Evolutionary conservation across 2,113 vertebrate genomes (phyloP).

Genomic region (Notothenia rossii): DNA sequence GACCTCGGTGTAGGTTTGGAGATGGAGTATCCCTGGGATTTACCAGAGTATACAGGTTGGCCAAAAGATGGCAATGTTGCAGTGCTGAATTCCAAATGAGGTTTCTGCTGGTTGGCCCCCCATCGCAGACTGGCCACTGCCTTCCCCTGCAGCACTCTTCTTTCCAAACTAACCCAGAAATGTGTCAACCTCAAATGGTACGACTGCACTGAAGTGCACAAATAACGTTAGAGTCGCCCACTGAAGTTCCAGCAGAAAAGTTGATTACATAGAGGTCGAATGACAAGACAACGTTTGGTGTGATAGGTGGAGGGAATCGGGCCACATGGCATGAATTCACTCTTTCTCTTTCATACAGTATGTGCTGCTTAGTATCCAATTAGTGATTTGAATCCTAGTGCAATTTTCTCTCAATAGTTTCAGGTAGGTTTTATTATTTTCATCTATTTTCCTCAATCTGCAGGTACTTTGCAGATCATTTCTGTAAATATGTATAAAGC

Average conservation of each 20-base stretch:
- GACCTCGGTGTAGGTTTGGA: constrained; percentile 36
- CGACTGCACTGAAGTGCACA: constrained; percentile 58
- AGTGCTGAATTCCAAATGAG: constrained; percentile 86
- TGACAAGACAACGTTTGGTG: constrained; percentile 50
- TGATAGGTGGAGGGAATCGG: constrained; percentile 49
- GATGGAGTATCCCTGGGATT: constrained; percentile 41
- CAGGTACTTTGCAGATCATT: constrained; percentile 19
- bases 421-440: constrained; percentile 18
- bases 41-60: constrained; percentile 75
- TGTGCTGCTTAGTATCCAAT: constrained; percentile 31
- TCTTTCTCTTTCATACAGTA: constrained; percentile 9
- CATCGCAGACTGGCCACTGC: constrained; percentile 58
- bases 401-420: background rate
- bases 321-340: constrained; percentile 30
- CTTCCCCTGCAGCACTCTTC: constrained; percentile 63
- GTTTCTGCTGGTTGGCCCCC: constrained; percentile 57
- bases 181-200: constrained; percentile 64
- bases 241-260: constrained; percentile 67
- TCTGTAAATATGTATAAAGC: constrained; percentile 30
- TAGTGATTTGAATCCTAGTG: constrained; percentile 1
- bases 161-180: constrained; percentile 62
- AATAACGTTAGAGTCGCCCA: constrained; percentile 48
- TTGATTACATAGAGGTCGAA: constrained; percentile 58
- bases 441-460: constrained; percentile 11
- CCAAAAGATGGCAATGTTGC: constrained; percentile 99